These are phyloP conservation scores for Lycophotia porphyrea DNA, from an alignment of 2,888 invertebrate species.

Conservation along the genomic window DNA sequence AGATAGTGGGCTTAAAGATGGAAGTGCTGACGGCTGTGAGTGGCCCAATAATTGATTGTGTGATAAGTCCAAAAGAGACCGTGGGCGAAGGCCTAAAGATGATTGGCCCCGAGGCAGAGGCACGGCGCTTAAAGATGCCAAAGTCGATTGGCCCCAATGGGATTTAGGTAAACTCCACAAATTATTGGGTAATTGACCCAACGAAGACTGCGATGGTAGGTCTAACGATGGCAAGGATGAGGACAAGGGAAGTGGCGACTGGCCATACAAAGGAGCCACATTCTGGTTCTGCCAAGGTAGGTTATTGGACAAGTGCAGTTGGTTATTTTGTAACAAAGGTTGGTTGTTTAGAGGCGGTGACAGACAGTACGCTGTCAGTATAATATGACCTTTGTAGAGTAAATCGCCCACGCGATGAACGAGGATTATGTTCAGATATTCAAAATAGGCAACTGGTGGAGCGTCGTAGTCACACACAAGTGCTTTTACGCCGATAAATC, in stretches of 20 bases:
- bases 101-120: slow-evolving; percentile 1
- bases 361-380: slow-evolving; percentile 4
- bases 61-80: neutral
- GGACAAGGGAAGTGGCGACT: neutral
- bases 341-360: neutral
- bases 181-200: neutral
- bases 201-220: neutral
- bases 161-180: neutral
- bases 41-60: neutral
- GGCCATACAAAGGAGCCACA: neutral
- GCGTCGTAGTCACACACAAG: slow-evolving; percentile 14
- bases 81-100: neutral
- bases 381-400: neutral
- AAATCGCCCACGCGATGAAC: slow-evolving; percentile 10
- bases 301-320: neutral
- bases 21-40: neutral
- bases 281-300: slow-evolving; percentile 11
- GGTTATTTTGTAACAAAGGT: slow-evolving; percentile 12
- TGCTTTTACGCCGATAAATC: neutral
- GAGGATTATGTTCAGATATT: neutral
- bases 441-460: neutral
- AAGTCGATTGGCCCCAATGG: neutral
- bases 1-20: neutral
- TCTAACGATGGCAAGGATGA: neutral
- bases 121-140: neutral